Conservation (phyloP, 2,888 invertebrate genomes). For the Pilophorus perplexus region DNA sequence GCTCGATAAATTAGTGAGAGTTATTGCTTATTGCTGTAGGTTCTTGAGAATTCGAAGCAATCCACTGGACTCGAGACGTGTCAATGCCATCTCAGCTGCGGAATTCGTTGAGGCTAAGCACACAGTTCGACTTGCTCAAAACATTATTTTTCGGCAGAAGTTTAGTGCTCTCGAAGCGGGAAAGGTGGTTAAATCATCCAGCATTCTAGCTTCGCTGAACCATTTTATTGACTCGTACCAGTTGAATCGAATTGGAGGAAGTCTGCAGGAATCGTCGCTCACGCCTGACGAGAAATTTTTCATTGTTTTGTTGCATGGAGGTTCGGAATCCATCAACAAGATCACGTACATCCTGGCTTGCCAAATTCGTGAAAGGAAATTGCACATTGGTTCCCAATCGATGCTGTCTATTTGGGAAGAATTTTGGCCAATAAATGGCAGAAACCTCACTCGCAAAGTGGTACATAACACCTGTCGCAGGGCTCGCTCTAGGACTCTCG, state of each 20-base stretch:
- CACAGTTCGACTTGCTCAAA: neutral
- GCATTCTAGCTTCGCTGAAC: neutral
- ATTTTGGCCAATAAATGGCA: constrained; percentile 48
- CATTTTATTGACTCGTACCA: neutral
- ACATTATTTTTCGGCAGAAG: constrained; percentile 6
- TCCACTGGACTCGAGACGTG: neutral
- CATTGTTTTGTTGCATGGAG: constrained; percentile 8
- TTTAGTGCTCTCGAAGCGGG: neutral
- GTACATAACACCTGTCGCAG: constrained; percentile 43
- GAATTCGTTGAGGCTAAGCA: constrained; percentile 3
- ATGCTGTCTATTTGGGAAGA: constrained; percentile 45
- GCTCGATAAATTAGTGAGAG: neutral
- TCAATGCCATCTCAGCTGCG: constrained; percentile 3
- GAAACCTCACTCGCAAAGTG: constrained; percentile 43
- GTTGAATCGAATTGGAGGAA: neutral
- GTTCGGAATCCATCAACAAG: neutral
- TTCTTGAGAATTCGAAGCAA: constrained; percentile 1
- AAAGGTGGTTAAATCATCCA: neutral
- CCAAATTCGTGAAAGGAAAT: constrained; percentile 37
- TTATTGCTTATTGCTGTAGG: neutral
- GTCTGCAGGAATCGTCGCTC: neutral
- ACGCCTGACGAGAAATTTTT: neutral
- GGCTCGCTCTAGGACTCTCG: neutral
- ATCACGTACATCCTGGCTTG: constrained; percentile 1
- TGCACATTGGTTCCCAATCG: constrained; percentile 46